Percentiles rank a stretch among this genome's conserved stretches.
Evolutionary conservation across 2,113 vertebrate genomes (phyloP).

Genomic region (Eptatretus burgeri): DNA sequence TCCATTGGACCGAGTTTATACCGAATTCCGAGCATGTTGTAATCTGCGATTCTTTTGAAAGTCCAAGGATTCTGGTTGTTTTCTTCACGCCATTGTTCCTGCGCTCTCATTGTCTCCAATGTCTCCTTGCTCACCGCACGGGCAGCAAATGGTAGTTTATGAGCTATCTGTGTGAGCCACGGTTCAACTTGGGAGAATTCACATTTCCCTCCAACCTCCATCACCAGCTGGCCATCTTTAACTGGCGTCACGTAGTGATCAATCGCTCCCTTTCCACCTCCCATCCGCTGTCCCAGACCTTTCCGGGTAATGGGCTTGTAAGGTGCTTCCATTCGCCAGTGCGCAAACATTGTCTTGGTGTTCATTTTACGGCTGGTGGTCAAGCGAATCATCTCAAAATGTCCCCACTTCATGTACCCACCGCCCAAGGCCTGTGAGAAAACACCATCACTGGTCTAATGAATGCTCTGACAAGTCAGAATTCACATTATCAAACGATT

Average conservation of each 20-base stretch:
- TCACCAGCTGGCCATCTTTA: slow-evolving; percentile 27
- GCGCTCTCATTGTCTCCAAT: slow-evolving; percentile 18
- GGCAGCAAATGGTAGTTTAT: slow-evolving; percentile 54
- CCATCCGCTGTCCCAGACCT: slow-evolving; percentile 67
- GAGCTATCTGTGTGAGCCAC: slow-evolving; percentile 32
- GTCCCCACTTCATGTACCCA: slow-evolving; percentile 65
- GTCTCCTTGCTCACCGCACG: slow-evolving; percentile 30
- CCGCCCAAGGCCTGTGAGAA: slow-evolving; percentile 35
- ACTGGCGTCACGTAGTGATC: slow-evolving; percentile 58
- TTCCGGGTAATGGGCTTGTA: slow-evolving; percentile 50
- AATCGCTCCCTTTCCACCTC: slow-evolving; percentile 63
- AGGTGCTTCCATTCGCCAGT: slow-evolving; percentile 41
- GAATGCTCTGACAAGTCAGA: too few relatives aligned
- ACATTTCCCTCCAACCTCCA: slow-evolving; percentile 52
- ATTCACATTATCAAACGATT: too few relatives aligned
- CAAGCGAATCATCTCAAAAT: slow-evolving; percentile 80
- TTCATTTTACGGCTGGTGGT: slow-evolving; percentile 50
- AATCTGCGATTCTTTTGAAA: slow-evolving; percentile 24
- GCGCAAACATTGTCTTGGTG: slow-evolving; percentile 33
- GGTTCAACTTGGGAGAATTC: slow-evolving; percentile 31
- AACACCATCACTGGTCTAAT: too few relatives aligned
- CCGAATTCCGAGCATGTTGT: slow-evolving; percentile 63
- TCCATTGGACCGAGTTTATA: slow-evolving; percentile 50
- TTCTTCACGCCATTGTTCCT: slow-evolving; percentile 18
- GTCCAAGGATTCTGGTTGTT: slow-evolving; percentile 86